Evolutionary conservation across 2,113 vertebrate genomes (phyloP), one percentile per base, ranked within the genome.

Genomic region (Poecilia latipinna): DNA sequence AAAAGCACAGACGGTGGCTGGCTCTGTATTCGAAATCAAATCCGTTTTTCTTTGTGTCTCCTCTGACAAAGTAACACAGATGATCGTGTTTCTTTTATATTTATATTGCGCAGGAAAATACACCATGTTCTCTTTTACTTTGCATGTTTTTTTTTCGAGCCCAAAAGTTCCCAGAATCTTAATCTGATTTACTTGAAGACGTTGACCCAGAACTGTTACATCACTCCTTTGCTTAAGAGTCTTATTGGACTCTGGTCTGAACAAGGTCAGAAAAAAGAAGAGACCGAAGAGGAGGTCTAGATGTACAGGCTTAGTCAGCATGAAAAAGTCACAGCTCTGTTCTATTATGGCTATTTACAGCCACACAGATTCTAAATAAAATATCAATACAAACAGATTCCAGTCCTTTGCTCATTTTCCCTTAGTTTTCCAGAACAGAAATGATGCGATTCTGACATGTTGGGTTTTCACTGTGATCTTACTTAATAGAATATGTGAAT

Each of bases 231-330:
- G 35, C 80, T 62, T 82, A 62, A 79, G 64, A 82, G 29, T 48
- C 62, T 63, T 32, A 28, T 29, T 48, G 68, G 69, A 37, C 11
- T 70, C 66, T 65, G 51, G 65, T 75, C 44, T 77, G 67, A 61
- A 68, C 29, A 42, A n/a, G 12, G 48, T 82, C 67, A 63, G 29
- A 54, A 78, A 70, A 64, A 82, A 83, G 72, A 61, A 78, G 74
- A 24, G 39, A 28, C 29, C 15, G 35, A 57, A 80, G 66, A 66
- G 24, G 31, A 86, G 60, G 80, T 44, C 70, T 63, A 12, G 35
- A 39, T 29, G 44, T 57, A 54, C 39, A n/a, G 71, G 72, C 70
- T 85, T 84, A 82, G 72, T 57, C 84, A 91, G 77, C 84, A 86
- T 28, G 71, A 70, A 70, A 44, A 74, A 7, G n/a, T 28, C 67